Base-by-base conservation (phyloP, 2,113 vertebrate genomes). In the Galeopterus variegatus region DNA sequence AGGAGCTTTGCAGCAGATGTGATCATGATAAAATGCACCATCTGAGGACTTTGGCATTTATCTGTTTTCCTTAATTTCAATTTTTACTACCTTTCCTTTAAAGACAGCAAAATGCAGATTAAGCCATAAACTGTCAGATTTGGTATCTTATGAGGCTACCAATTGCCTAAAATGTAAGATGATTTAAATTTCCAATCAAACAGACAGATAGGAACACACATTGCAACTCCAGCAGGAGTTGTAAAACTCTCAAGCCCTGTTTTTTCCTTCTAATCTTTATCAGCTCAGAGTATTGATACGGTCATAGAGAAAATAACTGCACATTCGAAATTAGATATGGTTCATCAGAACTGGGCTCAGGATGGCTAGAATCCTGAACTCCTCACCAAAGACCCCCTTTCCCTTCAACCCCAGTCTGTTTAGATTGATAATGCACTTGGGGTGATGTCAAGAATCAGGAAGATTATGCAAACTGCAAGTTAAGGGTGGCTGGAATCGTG, bases 1-100 rank as follows among this genome's bases (percentile, higher is more conserved):
- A 91, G 85, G 88, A 69, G 8, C 90, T 98, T 97, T 94, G 87
- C 90, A 98, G 97, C 97, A 98, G 98, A 98, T 98, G 97, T 97
- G 98, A 98, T 98, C 95, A 98, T 98, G 98, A 93, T 64, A 98
- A 98, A 97, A 97, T 94, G 81, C 60, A 88, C 89, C 67, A 97
- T 97, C 93, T 82, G 31, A 97, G 73, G 75, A 96, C 96, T 97
- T 91, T 95, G 89, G 95, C 89, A 91, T 98, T 97, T 98, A 97
- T 98, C 94, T 98, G 86, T 97, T 98, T 98, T 92, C 73, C 84
- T 97, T 98, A 87, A 98, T 98, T 98, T 98, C 65, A 88, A 77
- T 98, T 98, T 98, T 99, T 98, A 98, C 97, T 98, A 97, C 81
- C 52, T 98, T 97, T 98, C 85, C 96, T 93, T 98, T 98, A 98